Base-by-base conservation (phyloP, 1,140 invertebrate species). In the Trichonephila inaurata region DNA sequence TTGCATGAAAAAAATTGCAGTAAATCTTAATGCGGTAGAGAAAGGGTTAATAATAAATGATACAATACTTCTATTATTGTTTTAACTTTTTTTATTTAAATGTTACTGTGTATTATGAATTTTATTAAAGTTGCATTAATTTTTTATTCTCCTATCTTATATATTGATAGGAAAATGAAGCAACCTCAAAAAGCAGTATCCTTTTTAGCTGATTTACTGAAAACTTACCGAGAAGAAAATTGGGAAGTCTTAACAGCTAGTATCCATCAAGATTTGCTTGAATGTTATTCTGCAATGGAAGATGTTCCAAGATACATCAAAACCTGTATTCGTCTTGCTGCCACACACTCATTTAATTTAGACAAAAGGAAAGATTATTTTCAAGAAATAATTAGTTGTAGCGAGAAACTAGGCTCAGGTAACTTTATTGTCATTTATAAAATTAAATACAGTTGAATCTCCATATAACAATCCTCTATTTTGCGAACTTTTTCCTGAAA, bases 181-280 rank as follows among this genome's bases (percentile, higher is more conserved):
- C 98, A 99, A 95, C 97, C 97, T 12, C 97, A 98, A 94, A 99
- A 99, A 96, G 98, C 98, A 0, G 97, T 98, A 19, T 97, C 97
- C 4, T 99, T 99, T 96, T 96, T 99, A 3, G 97, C 97, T 18
- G 98, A 99, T 95, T 97, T 98, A 0, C 96, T 99, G 33, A 97
- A 98, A 87, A 98, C 98, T 28, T 99, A 98, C 95, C 97, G 97
- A 94, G 97, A 97, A 91, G 98, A 99, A 95, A 97, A 97, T 21
- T 99, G 99, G 99, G 96, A 96, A 60, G 96, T 97, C 66, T 96
- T 99, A 21, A 97, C 97, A 10, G 97, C 97, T 0, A 97, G 98
- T 95, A 98, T 98, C 5, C 96, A 98, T 93, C 95, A 98, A 6
- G 97, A 98, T 95, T 96, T 99, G n/a, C 98, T 98, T 0, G 97